phyloP scores from a whole-genome alignment of 1,140 invertebrate species.

The Eubasilissa regina region DNA sequence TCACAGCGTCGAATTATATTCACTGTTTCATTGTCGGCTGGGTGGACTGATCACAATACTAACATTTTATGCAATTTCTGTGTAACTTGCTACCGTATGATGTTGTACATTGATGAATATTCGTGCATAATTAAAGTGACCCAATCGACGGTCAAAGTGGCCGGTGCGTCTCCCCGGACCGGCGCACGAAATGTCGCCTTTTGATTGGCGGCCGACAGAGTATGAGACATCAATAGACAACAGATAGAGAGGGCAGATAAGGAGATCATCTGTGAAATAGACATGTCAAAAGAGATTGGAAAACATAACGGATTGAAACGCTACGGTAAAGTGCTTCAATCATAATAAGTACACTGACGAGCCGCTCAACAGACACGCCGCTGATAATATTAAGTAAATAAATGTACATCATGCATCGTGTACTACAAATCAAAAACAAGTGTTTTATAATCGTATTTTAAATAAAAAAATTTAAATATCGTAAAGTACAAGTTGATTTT shows the following conservation, averaged over 20 bases:
- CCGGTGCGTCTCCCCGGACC: neutral
- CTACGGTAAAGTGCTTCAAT: conserved; percentile 10
- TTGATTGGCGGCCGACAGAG: conserved; percentile 25
- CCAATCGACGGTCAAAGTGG: conserved; percentile 13
- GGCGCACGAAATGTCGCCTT: conserved; percentile 27
- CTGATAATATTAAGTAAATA: too few species aligned
- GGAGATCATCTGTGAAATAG: conserved; percentile 50
- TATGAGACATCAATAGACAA: neutral
- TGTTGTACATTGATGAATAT: too few species aligned
- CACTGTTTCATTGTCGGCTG: too few species aligned
- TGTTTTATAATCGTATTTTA: too few species aligned
- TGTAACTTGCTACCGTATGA: too few species aligned
- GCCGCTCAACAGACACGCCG: neutral
- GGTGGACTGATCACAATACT: too few species aligned
- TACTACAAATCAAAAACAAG: too few species aligned
- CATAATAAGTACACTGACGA: neutral
- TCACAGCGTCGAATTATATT: too few species aligned
- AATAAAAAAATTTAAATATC: too few species aligned
- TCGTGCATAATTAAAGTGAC: neutral
- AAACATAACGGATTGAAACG: conserved; percentile 35
- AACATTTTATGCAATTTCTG: too few species aligned
- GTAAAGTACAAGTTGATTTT: too few species aligned
- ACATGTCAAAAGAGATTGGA: conserved; percentile 59
- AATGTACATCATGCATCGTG: too few species aligned
- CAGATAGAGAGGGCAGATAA: conserved; percentile 46